phyloP scores from a whole-genome alignment of 2,888 invertebrate genomes.

The Nymphalis polychloros region DNA sequence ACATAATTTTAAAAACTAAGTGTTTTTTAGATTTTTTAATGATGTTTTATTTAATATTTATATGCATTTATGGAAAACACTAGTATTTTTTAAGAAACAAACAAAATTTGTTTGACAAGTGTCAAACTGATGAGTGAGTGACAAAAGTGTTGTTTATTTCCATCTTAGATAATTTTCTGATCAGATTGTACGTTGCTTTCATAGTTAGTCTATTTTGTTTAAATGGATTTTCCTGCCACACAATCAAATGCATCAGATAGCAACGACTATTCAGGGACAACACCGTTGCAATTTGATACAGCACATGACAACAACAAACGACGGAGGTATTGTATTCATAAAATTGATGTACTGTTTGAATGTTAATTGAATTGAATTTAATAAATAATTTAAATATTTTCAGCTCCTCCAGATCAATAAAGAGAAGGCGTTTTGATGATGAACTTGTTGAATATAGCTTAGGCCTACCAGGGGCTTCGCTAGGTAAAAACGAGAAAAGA shows the following conservation, averaged over 20 bases:
- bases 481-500: constrained; percentile 73
- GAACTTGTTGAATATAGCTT: constrained; percentile 96
- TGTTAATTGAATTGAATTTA: background rate
- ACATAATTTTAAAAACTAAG: too few relatives aligned
- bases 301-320: constrained; percentile 73
- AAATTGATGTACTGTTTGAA: background rate
- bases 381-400: constrained; percentile 42
- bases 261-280: constrained; percentile 67
- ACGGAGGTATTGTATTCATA: constrained; percentile 60
- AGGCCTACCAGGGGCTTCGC: constrained; percentile 82
- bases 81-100: too few relatives aligned
- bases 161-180: background rate
- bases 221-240: constrained; percentile 73
- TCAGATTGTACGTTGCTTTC: background rate
- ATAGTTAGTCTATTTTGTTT: constrained; percentile 4
- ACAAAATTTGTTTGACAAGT: background rate
- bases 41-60: too few relatives aligned
- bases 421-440: constrained; percentile 97
- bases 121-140: too few relatives aligned
- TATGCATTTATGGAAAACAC: too few relatives aligned
- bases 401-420: constrained; percentile 96
- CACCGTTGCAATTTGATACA: constrained; percentile 60
- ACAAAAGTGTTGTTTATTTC: background rate
- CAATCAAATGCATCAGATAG: constrained; percentile 70
- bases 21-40: too few relatives aligned